Percentiles rank a stretch among this genome's conserved stretches.
These are phyloP conservation scores for Heterotis niloticus DNA, from an alignment of 2,113 vertebrate species.

Conservation along the genomic window DNA sequence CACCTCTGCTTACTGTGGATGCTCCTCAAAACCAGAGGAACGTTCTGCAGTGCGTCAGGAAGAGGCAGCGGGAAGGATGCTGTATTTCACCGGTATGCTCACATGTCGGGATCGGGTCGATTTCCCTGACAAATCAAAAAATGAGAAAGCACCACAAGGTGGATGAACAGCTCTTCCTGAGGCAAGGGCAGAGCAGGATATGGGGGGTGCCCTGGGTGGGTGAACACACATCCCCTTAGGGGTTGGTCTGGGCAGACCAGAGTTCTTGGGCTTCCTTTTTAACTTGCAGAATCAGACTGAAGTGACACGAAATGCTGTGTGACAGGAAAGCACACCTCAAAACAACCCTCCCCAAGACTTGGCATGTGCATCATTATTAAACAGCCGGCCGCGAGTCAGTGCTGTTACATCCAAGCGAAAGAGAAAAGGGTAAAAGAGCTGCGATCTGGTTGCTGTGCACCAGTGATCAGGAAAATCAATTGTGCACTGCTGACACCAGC, in stretches of 20 bases:
- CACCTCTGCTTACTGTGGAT: background rate
- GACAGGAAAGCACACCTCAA: too few relatives aligned
- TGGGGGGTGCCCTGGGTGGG: background rate
- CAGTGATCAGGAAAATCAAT: too few relatives aligned
- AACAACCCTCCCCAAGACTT: too few relatives aligned
- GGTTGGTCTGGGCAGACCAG: conserved; percentile 8
- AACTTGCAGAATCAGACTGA: background rate
- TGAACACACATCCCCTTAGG: background rate
- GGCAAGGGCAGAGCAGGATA: background rate
- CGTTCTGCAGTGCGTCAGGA: background rate
- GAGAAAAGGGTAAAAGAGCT: too few relatives aligned
- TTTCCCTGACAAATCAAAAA: background rate
- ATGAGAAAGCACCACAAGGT: background rate
- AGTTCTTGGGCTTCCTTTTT: background rate
- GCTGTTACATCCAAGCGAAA: too few relatives aligned
- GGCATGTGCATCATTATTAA: too few relatives aligned
- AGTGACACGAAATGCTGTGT: too few relatives aligned
- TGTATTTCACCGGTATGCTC: background rate
- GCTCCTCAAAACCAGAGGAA: background rate
- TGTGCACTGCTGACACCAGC: too few relatives aligned
- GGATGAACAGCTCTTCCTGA: background rate
- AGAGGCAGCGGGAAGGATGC: background rate
- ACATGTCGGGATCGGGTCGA: background rate
- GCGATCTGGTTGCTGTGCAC: too few relatives aligned
- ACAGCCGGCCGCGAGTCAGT: too few relatives aligned